Percentiles rank a stretch among this genome's conserved stretches.
These are phyloP conservation scores for Anguilla anguilla DNA, from an alignment of 2,797 vertebrate genomes.

Conservation along the genomic window DNA sequence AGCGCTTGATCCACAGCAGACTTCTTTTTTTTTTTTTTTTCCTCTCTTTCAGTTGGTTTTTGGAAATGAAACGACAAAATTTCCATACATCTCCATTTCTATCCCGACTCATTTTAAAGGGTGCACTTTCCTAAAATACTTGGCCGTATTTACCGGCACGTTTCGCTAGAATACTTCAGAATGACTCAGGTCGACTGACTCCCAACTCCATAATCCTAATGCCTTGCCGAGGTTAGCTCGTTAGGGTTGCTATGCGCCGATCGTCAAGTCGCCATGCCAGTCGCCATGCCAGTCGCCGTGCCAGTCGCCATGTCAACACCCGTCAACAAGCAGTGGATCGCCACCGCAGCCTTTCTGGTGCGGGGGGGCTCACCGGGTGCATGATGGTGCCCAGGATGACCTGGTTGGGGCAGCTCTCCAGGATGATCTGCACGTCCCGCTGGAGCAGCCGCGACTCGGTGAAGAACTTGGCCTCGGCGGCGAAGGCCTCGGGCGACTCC, in stretches of 20 bases:
- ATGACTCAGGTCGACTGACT: too few species aligned
- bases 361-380: conserved; percentile 76
- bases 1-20: neutral
- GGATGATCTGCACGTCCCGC: conserved; percentile 93
- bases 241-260: neutral
- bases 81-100: too few species aligned
- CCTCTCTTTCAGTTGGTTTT: too few species aligned
- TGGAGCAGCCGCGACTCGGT: conserved; percentile 94
- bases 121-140: too few species aligned
- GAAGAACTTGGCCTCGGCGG: conserved; percentile 97
- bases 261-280: neutral
- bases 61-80: too few species aligned
- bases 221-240: neutral
- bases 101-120: neutral
- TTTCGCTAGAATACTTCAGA: too few species aligned
- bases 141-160: neutral
- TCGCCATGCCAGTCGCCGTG: neutral
- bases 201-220: too few species aligned
- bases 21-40: neutral
- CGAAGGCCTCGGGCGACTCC: conserved; percentile 87
- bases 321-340: neutral
- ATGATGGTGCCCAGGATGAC: conserved; percentile 93
- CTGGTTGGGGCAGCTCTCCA: conserved; percentile 98
- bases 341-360: too few species aligned
- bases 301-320: neutral